Evolutionary conservation across 2,113 vertebrate species (phyloP), one percentile per base, ranked within the genome.

Genomic region (Corythoichthys intestinalis): DNA sequence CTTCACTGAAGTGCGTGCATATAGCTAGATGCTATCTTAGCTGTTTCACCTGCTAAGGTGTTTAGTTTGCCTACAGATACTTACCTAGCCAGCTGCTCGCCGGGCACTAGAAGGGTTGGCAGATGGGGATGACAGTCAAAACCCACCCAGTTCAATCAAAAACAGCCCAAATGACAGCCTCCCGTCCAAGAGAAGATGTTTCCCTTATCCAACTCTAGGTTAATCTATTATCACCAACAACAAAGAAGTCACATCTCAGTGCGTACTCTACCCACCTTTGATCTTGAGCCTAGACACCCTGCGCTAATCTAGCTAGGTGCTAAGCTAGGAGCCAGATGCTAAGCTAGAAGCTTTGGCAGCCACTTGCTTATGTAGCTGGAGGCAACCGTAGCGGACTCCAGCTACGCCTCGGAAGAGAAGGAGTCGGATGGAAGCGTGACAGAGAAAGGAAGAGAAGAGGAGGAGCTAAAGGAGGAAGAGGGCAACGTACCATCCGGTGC

Each of bases 401-500:
- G 4, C 37, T 60, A 39, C 6, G 0, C 1, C 2, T 11, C 10
- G 8, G 7, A 5, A 44, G 17, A 44, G 20, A 46, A 46, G 41
- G 46, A 38, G 34, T 47, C 74, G 81, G 85, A 83, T 81, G 82
- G 83, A 84, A 87, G 69, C 82, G 79, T 57, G 67, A 74, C 80
- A 10, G 47, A 73, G 61, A 75, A n/a, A 28, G 59, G 66, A 73
- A 10, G 63, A 63, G 57, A 65, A 64, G 49, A 57, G 52, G 57
- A 44, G 11, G 28, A 58, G 39, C 20, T 28, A 41, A 46, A 65
- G 70, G 41, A 65, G 75, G 53, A 9, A 12, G 53, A 53, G 58
- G 12, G 4, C 0, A 28, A 73, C 84, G 66, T 95, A 98, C 96
- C 97, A 46, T 98, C 96, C 2, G 97, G 97, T 60, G 96, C 97